phyloP scores from a whole-genome alignment of 2,113 vertebrate species.

The Garra rufa region DNA sequence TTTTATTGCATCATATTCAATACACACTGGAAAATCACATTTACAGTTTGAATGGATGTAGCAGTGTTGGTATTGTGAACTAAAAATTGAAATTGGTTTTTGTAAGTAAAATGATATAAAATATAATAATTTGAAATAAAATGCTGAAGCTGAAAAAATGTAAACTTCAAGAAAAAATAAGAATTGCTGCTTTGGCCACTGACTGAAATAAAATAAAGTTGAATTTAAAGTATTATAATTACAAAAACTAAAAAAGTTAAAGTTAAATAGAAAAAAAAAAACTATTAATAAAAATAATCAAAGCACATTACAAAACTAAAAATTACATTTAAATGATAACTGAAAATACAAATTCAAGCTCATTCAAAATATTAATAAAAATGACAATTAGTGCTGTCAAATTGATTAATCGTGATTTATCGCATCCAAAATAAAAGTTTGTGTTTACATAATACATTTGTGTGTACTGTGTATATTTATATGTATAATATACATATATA shows the following conservation, averaged over 20 bases:
- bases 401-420: too few species aligned
- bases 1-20: neutral
- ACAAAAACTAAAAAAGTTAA: neutral
- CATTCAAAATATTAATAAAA: neutral
- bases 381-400: too few species aligned
- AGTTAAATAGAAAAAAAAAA: neutral
- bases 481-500: too few species aligned
- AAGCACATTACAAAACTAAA: too few species aligned
- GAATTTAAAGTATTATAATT: neutral
- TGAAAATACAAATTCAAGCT: neutral
- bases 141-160: too few species aligned
- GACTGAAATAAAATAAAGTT: neutral
- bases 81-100: neutral
- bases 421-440: too few species aligned
- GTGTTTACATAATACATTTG: too few species aligned
- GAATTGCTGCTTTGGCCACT: neutral
- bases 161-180: too few species aligned
- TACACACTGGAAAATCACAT: neutral
- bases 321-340: neutral
- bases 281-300: neutral
- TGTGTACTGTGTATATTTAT: too few species aligned
- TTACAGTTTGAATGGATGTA: neutral
- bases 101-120: neutral
- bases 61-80: neutral
- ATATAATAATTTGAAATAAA: neutral